Conservation (phyloP, 2,797 vertebrate genomes). For the Bovichtus variegatus region DNA sequence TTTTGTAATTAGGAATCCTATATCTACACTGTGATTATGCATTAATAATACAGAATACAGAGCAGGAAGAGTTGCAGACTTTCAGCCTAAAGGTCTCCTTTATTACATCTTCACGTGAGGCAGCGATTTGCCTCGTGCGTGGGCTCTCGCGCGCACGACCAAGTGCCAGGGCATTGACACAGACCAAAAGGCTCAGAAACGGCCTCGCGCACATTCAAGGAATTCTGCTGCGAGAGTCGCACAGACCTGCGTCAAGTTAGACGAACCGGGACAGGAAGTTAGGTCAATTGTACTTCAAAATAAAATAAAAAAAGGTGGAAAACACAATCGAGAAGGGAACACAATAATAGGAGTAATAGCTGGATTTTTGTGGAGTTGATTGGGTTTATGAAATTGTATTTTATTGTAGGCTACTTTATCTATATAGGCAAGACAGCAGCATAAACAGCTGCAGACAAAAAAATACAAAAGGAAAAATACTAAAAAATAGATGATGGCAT, state of each 20-base stretch:
- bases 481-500: background rate
- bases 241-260: background rate
- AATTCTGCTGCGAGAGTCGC: constrained; percentile 23
- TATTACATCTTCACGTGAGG: constrained; percentile 1
- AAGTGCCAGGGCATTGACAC: background rate
- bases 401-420: background rate
- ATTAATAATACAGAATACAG: too few relatives aligned
- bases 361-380: background rate
- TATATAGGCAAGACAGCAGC: background rate
- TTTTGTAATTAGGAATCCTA: background rate
- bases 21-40: too few relatives aligned
- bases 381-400: background rate
- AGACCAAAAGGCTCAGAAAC: background rate
- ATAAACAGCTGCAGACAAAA: background rate
- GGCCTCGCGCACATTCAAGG: constrained; percentile 33
- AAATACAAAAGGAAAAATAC: background rate
- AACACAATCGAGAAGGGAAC: background rate
- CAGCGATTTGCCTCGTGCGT: background rate
- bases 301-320: constrained; percentile 8
- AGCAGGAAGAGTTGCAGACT: background rate
- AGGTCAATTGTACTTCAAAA: background rate
- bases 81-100: background rate
- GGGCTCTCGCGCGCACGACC: background rate
- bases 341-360: background rate
- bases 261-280: background rate